Percentiles rank a stretch among this genome's conserved stretches.
Evolutionary conservation across 2,113 vertebrate genomes (phyloP).

Genomic region (Microtus pennsylvanicus): DNA sequence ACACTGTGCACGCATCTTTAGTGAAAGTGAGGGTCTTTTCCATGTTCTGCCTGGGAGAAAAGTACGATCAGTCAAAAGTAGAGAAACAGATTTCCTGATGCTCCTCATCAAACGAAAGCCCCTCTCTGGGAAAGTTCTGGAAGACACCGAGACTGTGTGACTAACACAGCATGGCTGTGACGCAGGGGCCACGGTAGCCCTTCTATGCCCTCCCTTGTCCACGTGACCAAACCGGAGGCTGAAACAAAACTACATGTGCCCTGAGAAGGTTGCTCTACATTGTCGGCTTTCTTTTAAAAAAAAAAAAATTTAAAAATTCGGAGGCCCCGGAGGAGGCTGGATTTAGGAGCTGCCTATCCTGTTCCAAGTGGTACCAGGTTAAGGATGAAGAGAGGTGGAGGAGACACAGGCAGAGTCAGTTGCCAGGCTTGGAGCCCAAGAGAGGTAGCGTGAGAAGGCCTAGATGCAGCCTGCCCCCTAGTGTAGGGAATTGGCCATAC

Average conservation of each 20-base stretch:
- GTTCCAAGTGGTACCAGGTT: background rate
- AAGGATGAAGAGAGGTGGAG: accelerated
- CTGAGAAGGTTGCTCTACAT: background rate
- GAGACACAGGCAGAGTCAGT: background rate
- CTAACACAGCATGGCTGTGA: background rate
- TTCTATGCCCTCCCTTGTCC: accelerated
- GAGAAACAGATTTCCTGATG: background rate
- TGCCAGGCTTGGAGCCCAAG: background rate
- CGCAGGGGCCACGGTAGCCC: accelerated
- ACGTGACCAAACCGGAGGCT: accelerated
- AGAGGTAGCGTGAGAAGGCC: background rate
- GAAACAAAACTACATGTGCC: background rate
- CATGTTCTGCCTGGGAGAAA: background rate
- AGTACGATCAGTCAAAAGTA: background rate
- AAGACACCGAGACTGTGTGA: background rate
- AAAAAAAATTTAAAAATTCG: background rate
- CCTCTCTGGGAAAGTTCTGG: background rate
- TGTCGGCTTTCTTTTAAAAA: background rate
- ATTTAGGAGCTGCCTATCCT: background rate
- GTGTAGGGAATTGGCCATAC: too few species aligned
- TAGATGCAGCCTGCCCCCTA: background rate
- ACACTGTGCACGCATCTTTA: too few species aligned
- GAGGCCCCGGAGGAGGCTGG: background rate
- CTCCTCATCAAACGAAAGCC: background rate
- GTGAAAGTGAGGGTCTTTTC: background rate